Conservation (phyloP, 2,888 invertebrate genomes). For the Catocala nupta region DNA sequence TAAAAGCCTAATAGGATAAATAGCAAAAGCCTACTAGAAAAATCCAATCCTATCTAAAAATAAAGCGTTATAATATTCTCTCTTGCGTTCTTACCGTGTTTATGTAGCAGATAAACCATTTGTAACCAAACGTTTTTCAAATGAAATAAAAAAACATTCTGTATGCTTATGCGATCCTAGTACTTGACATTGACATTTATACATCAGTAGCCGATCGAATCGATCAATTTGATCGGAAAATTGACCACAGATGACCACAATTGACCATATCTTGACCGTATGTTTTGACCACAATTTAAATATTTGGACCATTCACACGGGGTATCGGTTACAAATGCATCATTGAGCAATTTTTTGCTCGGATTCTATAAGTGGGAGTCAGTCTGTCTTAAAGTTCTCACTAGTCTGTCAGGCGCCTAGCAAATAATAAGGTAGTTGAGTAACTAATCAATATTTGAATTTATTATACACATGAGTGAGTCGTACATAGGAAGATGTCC, state of each 20-base stretch:
- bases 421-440: background rate
- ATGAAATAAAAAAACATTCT: constrained; percentile 39
- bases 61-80: no score
- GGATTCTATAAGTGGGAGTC: constrained; percentile 20
- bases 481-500: no score
- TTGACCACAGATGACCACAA: constrained; percentile 50
- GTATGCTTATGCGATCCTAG: constrained; percentile 53
- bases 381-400: constrained; percentile 16
- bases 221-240: constrained; percentile 50
- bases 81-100: no score
- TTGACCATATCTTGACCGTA: constrained; percentile 46
- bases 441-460: no score
- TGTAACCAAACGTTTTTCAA: background rate
- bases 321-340: constrained; percentile 37
- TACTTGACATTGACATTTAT: constrained; percentile 54
- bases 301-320: constrained; percentile 45
- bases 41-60: no score
- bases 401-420: constrained; percentile 21
- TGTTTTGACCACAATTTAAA: constrained; percentile 44
- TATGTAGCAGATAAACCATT: no score
- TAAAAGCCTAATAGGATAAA: no score
- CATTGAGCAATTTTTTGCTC: constrained; percentile 18
- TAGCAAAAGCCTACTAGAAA: no score
- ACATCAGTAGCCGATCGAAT: constrained; percentile 46
- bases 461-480: no score